A percentile compares a stretch with the other conserved stretches of the same genome.
Conservation (phyloP, 2,113 vertebrate species). For the Hemicordylus capensis region DNA sequence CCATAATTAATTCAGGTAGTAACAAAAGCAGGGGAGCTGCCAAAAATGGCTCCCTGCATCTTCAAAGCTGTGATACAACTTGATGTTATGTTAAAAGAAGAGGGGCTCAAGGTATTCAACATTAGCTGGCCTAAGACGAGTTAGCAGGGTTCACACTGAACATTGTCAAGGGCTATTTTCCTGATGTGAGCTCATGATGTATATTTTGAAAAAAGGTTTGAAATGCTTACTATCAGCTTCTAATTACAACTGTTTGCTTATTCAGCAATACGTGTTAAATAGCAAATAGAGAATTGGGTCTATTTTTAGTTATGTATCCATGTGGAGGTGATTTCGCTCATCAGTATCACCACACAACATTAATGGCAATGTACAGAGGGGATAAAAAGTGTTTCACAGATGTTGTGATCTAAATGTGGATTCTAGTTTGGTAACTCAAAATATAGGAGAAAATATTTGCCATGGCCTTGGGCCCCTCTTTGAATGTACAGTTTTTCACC, state of each 20-base stretch:
- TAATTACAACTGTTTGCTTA: conserved; percentile 46
- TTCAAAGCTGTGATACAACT: conserved; percentile 54
- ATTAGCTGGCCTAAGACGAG: conserved; percentile 55
- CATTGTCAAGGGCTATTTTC: conserved; percentile 19
- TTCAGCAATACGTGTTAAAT: conserved; percentile 42
- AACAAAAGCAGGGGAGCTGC: conserved; percentile 62
- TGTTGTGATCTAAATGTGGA: not conserved
- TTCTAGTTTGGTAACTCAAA: not conserved
- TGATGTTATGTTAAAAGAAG: conserved; percentile 50
- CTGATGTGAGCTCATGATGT: conserved; percentile 38
- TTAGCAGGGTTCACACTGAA: conserved; percentile 37
- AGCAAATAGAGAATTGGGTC: not conserved
- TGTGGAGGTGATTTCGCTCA: not conserved
- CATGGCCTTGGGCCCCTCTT: not conserved
- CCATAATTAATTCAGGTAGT: conserved; percentile 70
- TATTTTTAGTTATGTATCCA: not conserved
- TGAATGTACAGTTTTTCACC: not conserved
- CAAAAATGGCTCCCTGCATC: conserved; percentile 61
- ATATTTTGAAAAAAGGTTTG: conserved; percentile 39
- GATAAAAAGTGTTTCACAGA: not conserved
- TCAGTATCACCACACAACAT: not conserved
- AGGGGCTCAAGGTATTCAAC: conserved; percentile 56
- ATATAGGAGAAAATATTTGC: not conserved
- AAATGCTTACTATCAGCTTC: conserved; percentile 35
- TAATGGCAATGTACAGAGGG: not conserved